Evolutionary conservation across 2,888 invertebrate species (phyloP), one percentile per base, ranked within the genome.

Genomic region (Lottia gigantea): DNA sequence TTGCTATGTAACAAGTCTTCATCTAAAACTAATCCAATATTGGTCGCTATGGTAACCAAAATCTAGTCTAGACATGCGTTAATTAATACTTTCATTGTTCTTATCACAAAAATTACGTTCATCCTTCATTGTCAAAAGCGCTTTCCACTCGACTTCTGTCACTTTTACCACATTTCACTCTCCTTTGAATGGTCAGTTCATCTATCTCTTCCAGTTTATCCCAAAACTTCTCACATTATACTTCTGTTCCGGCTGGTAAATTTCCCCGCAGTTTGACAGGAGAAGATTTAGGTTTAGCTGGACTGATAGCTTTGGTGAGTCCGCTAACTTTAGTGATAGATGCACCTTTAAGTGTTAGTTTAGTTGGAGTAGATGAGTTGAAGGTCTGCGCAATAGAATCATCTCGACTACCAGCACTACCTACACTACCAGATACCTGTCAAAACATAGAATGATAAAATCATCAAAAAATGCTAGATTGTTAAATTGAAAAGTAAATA

Each of bases 401-500:
- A 65, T 80, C 80, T 46, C 77, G 73, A 61, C 81, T 80, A 71
- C 80, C 78, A 6, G 83, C 78, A 71, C 85, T 83, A 8, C 81
- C 82, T 64, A 82, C 77, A 71, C 84, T 82, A 16, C 83, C 83
- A 65, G 84, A 84, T 61, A 79, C 81, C 84, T 84, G 79, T 6
- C 76, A 76, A 66, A 63, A n/a, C 55, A 16, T 71, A n/a, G 64
- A 49, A 62, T 19, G 31, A 15, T 40, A 6, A 40, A 8, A 23
- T 64, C 1, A n/a, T 26, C 26, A 31, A 25, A 26, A 7, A 25
- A 26, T n/a, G n/a, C n/a, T n/a, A n/a, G n/a, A n/a, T n/a, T n/a
- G n/a, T n/a, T n/a, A n/a, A n/a, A n/a, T n/a, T n/a, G n/a, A n/a
- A n/a, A n/a, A n/a, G n/a, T n/a, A n/a, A n/a, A n/a, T n/a, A n/a